Evolutionary conservation across 2,113 vertebrate genomes (phyloP).

Genomic region (Nestor notabilis): DNA sequence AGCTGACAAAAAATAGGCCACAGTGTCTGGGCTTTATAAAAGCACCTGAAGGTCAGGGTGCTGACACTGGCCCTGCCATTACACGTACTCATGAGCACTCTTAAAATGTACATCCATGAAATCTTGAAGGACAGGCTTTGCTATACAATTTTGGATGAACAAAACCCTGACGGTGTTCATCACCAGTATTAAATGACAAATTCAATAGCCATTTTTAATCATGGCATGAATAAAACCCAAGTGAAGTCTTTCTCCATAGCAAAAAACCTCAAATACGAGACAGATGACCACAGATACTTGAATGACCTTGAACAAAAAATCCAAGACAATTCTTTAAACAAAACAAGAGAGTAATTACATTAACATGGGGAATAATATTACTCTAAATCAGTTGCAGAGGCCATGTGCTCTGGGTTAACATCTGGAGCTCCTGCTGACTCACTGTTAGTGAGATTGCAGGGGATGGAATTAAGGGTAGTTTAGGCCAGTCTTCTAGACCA

Average conservation of each 20-base stretch:
- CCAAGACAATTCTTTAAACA: not conserved
- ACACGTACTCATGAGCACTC: accelerated
- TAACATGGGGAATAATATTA: not conserved
- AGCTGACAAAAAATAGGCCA: not conserved
- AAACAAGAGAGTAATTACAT: not conserved
- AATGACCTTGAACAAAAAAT: not conserved
- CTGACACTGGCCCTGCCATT: not conserved
- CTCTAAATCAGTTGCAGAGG: not conserved
- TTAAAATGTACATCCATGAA: accelerated
- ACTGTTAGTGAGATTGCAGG: not conserved
- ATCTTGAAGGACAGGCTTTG: not conserved
- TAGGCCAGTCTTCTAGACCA: not conserved
- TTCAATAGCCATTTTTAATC: not conserved
- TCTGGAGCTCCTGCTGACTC: not conserved
- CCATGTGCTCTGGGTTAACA: accelerated
- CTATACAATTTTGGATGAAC: not conserved
- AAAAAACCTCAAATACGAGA: not conserved
- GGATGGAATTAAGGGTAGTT: not conserved
- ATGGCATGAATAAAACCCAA: not conserved
- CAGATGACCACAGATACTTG: not conserved
- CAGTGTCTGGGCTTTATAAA: not conserved
- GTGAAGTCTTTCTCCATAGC: not conserved
- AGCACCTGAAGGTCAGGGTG: not conserved
- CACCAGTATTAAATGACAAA: not conserved
- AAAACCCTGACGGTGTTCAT: not conserved